These are phyloP conservation scores for Dendrolimus houi DNA, from an alignment of 2,888 invertebrate species.

Conservation along the genomic window DNA sequence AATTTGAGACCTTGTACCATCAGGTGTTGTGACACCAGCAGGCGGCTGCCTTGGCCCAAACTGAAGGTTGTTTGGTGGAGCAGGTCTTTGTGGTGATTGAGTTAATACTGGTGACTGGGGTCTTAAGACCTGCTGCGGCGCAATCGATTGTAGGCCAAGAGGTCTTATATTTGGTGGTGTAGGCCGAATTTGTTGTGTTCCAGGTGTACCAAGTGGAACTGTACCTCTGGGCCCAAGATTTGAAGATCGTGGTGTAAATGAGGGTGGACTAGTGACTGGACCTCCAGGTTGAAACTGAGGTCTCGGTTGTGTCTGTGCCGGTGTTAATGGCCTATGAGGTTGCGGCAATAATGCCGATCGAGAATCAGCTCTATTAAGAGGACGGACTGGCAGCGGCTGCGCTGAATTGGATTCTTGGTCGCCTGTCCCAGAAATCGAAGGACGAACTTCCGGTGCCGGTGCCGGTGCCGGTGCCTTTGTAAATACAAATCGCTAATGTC, in stretches of 20 bases:
- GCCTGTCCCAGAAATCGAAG: constrained; percentile 36
- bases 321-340: constrained; percentile 38
- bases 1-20: constrained; percentile 37
- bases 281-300: constrained; percentile 68
- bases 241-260: constrained; percentile 48
- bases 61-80: constrained; percentile 62
- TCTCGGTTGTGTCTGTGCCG: constrained; percentile 40
- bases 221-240: constrained; percentile 43
- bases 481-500: constrained; percentile 4
- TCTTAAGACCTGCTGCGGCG: constrained; percentile 46
- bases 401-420: constrained; percentile 36
- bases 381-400: constrained; percentile 46
- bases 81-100: constrained; percentile 53
- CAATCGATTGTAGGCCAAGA: constrained; percentile 52
- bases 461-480: constrained; percentile 49
- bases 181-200: constrained; percentile 42
- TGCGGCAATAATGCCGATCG: constrained; percentile 51
- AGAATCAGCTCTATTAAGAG: constrained; percentile 54
- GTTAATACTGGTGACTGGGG: constrained; percentile 43
- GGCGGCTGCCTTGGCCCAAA: constrained; percentile 13
- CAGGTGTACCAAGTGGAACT: constrained; percentile 36
- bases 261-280: constrained; percentile 46
- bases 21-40: constrained; percentile 44
- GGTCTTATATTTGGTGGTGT: constrained; percentile 45
- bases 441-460: constrained; percentile 42